These are phyloP conservation scores for Meta bourneti DNA, from an alignment of 2,888 invertebrate species.

Conservation along the genomic window DNA sequence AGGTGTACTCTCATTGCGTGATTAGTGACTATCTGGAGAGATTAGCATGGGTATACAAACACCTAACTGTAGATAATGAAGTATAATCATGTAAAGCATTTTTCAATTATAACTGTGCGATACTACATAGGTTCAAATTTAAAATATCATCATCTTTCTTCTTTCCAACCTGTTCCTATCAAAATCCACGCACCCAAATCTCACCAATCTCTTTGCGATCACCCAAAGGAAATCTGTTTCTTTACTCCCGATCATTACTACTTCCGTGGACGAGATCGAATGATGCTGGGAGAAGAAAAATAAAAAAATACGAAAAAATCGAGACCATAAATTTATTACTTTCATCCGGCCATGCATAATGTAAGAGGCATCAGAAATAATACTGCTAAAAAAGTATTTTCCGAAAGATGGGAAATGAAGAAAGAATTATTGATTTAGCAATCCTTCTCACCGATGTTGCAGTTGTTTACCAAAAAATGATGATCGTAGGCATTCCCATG, in stretches of 20 bases:
- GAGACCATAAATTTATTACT: constrained; percentile 67
- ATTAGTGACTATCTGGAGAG: too few relatives aligned
- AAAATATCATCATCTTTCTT: neutral
- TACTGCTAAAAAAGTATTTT: constrained; percentile 46
- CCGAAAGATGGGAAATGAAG: constrained; percentile 52
- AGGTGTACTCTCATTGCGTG: too few relatives aligned
- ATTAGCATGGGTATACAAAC: too few relatives aligned
- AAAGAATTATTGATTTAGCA: constrained; percentile 49
- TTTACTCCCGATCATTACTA: neutral
- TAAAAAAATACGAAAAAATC: neutral
- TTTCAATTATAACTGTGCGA: too few relatives aligned
- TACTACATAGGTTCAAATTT: too few relatives aligned
- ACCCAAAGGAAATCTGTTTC: neutral
- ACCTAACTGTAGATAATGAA: too few relatives aligned
- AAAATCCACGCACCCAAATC: neutral
- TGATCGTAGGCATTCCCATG: constrained; percentile 39
- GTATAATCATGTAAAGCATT: too few relatives aligned
- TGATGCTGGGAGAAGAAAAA: neutral
- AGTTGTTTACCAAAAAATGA: constrained; percentile 64
- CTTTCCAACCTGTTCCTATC: neutral
- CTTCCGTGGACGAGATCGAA: neutral
- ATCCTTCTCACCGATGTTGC: constrained; percentile 39
- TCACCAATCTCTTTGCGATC: neutral
- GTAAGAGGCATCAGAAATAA: constrained; percentile 61
- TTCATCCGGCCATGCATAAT: constrained; percentile 62